These are phyloP conservation scores for Pterocles burchelli DNA, from an alignment of 2,113 vertebrate genomes.

Conservation along the genomic window DNA sequence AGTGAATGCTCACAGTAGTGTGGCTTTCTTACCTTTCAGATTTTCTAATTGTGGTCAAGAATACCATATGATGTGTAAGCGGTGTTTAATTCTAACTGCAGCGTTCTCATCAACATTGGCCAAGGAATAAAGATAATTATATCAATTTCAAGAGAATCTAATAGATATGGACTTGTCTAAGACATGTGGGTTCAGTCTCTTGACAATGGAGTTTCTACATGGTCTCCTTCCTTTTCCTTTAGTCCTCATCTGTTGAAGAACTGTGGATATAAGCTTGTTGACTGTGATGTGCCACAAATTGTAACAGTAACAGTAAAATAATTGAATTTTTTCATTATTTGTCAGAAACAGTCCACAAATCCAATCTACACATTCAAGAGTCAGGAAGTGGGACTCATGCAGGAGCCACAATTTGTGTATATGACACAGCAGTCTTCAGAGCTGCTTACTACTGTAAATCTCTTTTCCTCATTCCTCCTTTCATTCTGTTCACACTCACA, in stretches of 20 bases:
- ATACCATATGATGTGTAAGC: neutral
- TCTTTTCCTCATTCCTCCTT: neutral
- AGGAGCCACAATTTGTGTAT: neutral
- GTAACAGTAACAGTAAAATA: neutral
- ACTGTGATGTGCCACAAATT: neutral
- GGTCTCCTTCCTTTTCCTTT: neutral
- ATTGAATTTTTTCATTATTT: neutral
- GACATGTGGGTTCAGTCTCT: neutral
- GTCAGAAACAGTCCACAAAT: neutral
- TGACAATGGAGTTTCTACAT: fast-evolving
- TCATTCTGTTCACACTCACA: neutral
- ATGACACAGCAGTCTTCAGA: neutral
- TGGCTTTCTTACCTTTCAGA: neutral
- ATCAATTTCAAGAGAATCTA: neutral
- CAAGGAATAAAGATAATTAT: neutral
- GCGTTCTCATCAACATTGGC: neutral
- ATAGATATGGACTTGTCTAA: neutral
- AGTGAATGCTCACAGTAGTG: neutral
- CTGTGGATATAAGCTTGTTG: neutral
- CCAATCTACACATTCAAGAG: neutral
- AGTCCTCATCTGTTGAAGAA: neutral
- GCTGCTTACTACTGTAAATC: neutral
- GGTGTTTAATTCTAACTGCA: neutral
- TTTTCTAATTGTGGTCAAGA: neutral
- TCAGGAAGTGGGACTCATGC: neutral